phyloP scores from a whole-genome alignment of 2,797 vertebrate species.

The Dicrostonyx torquatus region DNA sequence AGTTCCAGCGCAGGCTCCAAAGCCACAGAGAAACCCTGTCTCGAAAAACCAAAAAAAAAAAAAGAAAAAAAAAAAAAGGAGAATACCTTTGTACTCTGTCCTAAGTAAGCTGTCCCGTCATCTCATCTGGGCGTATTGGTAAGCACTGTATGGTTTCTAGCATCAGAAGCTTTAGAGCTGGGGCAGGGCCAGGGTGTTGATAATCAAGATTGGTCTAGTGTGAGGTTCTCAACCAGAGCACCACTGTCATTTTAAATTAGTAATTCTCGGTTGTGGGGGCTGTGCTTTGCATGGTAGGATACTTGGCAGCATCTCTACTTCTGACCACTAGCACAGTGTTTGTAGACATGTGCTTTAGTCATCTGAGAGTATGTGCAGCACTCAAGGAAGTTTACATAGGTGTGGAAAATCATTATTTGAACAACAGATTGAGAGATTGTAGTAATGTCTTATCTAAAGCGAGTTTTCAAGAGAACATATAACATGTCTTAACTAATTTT shows the following conservation, averaged over 20 bases:
- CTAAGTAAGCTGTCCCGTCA: neutral
- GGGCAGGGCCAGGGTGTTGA: neutral
- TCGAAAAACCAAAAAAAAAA: no score
- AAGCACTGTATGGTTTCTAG: neutral
- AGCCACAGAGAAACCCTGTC: no score
- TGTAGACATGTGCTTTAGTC: neutral
- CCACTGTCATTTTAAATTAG: neutral
- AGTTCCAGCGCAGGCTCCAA: no score
- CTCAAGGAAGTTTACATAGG: neutral
- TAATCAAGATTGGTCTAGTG: neutral
- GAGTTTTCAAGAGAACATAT: neutral
- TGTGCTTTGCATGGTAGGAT: neutral
- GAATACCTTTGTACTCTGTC: neutral
- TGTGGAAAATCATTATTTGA: neutral
- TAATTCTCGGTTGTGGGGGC: neutral
- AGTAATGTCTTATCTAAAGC: neutral
- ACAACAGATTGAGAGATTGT: neutral
- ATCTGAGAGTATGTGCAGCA: neutral
- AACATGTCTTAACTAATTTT: neutral
- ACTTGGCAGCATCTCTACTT: neutral
- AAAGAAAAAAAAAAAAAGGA: no score
- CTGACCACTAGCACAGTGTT: neutral
- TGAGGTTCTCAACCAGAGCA: neutral
- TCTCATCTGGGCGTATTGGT: neutral
- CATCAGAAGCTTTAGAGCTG: neutral